Conservation (phyloP, 92 coral and sea anemone species). For the Heliopora coerulea region DNA sequence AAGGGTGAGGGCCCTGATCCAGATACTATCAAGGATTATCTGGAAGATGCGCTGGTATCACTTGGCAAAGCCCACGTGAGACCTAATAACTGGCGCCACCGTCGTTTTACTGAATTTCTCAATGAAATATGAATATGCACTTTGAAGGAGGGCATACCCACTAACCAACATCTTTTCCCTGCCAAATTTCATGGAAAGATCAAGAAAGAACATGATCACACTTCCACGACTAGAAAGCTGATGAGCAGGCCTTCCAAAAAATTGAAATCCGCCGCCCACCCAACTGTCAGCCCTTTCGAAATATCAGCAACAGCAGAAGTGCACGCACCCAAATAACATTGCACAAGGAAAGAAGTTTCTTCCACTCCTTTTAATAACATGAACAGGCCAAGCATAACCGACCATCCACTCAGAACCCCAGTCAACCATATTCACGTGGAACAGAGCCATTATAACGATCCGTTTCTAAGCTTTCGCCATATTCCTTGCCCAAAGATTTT, state of each 20-base stretch:
- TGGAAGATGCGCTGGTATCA: slow-evolving; percentile 57
- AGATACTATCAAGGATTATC: slow-evolving; percentile 32
- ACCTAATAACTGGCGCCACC: slow-evolving; percentile 61
- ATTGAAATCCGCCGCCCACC: background rate
- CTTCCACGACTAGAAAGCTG: slow-evolving; percentile 45
- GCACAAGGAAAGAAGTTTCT: slow-evolving; percentile 42
- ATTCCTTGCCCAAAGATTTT: slow-evolving; percentile 4
- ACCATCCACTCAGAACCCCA: background rate
- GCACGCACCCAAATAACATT: background rate
- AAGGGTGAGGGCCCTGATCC: slow-evolving; percentile 24
- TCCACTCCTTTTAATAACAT: slow-evolving; percentile 15
- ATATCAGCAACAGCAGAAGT: slow-evolving; percentile 13
- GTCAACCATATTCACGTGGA: too few species aligned
- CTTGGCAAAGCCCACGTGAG: slow-evolving; percentile 53
- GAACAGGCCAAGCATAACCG: slow-evolving; percentile 45
- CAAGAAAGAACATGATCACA: slow-evolving; percentile 58
- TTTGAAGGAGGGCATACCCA: slow-evolving; percentile 48
- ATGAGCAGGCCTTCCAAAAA: slow-evolving; percentile 48
- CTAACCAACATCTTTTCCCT: slow-evolving; percentile 56
- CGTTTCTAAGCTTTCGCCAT: slow-evolving; percentile 7
- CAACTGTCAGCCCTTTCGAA: slow-evolving; percentile 51
- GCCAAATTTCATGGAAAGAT: slow-evolving; percentile 59
- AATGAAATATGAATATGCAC: slow-evolving; percentile 49
- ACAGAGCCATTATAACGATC: slow-evolving; percentile 38
- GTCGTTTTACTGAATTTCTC: slow-evolving; percentile 49